Conservation (phyloP, 2,888 invertebrate species). For the Furcula furcula region DNA sequence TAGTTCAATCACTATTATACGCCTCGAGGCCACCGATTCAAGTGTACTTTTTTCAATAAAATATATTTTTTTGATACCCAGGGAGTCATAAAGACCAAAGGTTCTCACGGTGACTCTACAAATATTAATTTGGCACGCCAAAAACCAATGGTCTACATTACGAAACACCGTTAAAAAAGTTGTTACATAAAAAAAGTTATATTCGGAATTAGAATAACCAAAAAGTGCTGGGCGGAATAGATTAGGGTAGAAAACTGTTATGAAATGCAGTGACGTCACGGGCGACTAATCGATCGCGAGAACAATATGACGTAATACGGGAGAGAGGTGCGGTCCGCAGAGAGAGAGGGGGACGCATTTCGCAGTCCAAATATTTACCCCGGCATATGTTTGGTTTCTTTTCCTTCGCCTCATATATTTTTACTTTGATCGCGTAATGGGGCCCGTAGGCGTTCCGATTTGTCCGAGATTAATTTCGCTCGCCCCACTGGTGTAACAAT, state of each 20-base stretch:
- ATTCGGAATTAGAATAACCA: constrained; percentile 16
- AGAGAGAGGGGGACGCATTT: constrained; percentile 47
- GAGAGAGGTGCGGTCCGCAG: constrained; percentile 43
- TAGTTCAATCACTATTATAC: constrained; percentile 79
- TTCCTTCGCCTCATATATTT: constrained; percentile 80
- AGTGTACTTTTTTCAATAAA: constrained; percentile 62
- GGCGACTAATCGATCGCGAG: constrained; percentile 71
- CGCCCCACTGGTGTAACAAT: constrained; percentile 41
- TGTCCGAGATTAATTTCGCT: constrained; percentile 73
- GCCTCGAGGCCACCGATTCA: constrained; percentile 69
- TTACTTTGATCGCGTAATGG: constrained; percentile 76
- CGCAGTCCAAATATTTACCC: constrained; percentile 74
- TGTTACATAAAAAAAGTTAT: constrained; percentile 10
- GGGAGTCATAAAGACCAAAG: constrained; percentile 52
- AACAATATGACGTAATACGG: constrained; percentile 76
- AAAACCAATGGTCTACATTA: constrained; percentile 16
- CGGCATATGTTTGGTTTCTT: constrained; percentile 80
- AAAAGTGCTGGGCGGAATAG: constrained; percentile 21
- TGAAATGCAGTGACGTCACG: constrained; percentile 62
- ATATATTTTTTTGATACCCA: constrained; percentile 56
- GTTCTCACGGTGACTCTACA: constrained; percentile 65
- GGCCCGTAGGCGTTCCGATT: constrained; percentile 67
- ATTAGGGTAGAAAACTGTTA: constrained; percentile 42
- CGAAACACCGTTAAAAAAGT: constrained; percentile 3
- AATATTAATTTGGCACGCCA: constrained; percentile 39